A percentile compares a stretch with the other conserved stretches of the same genome.
Conservation (phyloP, 2,888 invertebrate genomes). For the Clivina fossor region DNA sequence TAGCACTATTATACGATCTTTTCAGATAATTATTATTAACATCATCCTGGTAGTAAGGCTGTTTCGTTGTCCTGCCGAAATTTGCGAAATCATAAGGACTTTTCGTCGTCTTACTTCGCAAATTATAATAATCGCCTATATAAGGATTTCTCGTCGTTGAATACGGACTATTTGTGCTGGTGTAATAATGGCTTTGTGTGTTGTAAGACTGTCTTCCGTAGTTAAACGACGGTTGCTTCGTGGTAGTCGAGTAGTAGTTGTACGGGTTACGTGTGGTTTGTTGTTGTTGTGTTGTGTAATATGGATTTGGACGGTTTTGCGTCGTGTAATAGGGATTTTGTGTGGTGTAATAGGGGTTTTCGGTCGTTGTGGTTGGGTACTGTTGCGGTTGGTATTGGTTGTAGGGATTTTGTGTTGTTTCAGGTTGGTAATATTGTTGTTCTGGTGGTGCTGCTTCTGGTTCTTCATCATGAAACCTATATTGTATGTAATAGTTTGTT, state of each 20-base stretch:
- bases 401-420: slow-evolving; percentile 31
- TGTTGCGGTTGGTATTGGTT: slow-evolving; percentile 36
- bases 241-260: slow-evolving; percentile 32
- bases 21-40: slow-evolving; percentile 52
- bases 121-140: slow-evolving; percentile 52
- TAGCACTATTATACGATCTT: slow-evolving; percentile 54
- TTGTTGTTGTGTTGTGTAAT: slow-evolving; percentile 39
- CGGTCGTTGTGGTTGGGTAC: slow-evolving; percentile 34
- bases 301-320: slow-evolving; percentile 19
- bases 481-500: too few relatives aligned
- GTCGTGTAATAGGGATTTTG: slow-evolving; percentile 34
- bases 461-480: slow-evolving; percentile 32
- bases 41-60: slow-evolving; percentile 46
- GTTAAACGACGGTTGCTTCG: slow-evolving; percentile 33
- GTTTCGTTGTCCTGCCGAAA: slow-evolving; percentile 49
- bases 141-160: slow-evolving; percentile 60
- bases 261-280: slow-evolving; percentile 37
- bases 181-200: slow-evolving; percentile 38
- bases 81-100: slow-evolving; percentile 56
- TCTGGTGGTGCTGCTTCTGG: slow-evolving; percentile 25
- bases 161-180: slow-evolving; percentile 35
- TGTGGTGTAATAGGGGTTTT: slow-evolving; percentile 36
- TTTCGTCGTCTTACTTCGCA: slow-evolving; percentile 58
- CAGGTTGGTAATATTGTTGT: slow-evolving; percentile 12
- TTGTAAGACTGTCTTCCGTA: slow-evolving; percentile 38